Percentiles rank a stretch among this genome's conserved stretches.
Evolutionary conservation across 2,888 invertebrate species (phyloP).

Genomic region (Volucella inflata): DNA sequence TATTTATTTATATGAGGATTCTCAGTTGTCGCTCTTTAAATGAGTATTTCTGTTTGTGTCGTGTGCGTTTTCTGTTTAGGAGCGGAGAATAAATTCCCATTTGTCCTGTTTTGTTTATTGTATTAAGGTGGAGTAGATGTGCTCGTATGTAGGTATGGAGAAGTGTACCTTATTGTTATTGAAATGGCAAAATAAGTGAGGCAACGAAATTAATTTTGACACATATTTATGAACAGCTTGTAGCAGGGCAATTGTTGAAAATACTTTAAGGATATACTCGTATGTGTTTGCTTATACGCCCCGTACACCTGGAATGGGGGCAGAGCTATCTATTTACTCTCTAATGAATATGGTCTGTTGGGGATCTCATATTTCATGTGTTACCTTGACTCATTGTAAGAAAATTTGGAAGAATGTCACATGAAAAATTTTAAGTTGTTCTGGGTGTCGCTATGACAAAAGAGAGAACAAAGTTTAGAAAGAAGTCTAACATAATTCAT

Average conservation of each 20-base stretch:
- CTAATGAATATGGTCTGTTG: neutral
- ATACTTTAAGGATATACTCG: conserved; percentile 35
- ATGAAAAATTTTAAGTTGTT: too few species aligned
- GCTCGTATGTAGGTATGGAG: neutral
- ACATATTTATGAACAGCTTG: conserved; percentile 34
- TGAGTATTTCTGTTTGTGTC: too few species aligned
- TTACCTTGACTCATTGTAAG: neutral
- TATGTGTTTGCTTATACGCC: too few species aligned
- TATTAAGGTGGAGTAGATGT: conserved; percentile 1
- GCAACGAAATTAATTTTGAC: conserved; percentile 46
- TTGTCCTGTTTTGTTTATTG: conserved; percentile 54
- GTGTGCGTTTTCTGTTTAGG: conserved; percentile 26
- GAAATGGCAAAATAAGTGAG: conserved; percentile 36
- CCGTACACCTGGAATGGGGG: neutral
- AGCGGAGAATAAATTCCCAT: conserved; percentile 53
- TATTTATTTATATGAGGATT: conserved; percentile 57
- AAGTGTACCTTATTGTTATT: conserved; percentile 1
- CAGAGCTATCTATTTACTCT: neutral
- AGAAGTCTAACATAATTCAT: too few species aligned
- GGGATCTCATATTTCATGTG: neutral
- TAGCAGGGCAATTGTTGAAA: conserved; percentile 11
- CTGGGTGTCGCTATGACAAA: too few species aligned
- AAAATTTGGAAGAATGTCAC: too few species aligned
- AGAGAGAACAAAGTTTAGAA: too few species aligned
- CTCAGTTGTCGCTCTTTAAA: too few species aligned